Conservation (phyloP, 2,888 invertebrate species). For the Amiota minor region DNA sequence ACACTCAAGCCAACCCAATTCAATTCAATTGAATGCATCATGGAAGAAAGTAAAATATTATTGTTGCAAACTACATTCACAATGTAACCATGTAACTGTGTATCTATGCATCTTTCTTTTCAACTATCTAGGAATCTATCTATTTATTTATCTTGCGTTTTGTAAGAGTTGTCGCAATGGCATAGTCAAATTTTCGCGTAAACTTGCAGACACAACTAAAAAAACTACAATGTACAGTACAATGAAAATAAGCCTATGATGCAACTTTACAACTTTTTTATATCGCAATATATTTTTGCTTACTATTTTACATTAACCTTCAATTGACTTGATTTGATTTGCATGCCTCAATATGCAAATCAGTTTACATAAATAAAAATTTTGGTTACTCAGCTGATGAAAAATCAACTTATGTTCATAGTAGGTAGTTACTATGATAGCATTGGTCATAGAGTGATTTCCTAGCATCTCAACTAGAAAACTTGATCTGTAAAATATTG, state of each 20-base stretch:
- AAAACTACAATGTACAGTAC: conserved; percentile 10
- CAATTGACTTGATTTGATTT: conserved; percentile 21
- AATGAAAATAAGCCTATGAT: too few relatives aligned
- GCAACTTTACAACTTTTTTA: too few relatives aligned
- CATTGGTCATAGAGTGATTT: not conserved
- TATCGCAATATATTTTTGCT: not conserved
- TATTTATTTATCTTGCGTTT: not conserved
- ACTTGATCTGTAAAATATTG: too few relatives aligned
- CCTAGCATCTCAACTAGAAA: too few relatives aligned
- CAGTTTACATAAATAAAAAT: conserved; percentile 58
- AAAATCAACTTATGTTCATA: conserved; percentile 2
- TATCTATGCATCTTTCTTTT: too few relatives aligned
- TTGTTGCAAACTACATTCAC: too few relatives aligned
- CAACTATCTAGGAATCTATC: too few relatives aligned
- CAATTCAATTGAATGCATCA: not conserved
- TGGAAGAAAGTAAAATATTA: too few relatives aligned
- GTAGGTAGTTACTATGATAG: not conserved
- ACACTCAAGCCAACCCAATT: not conserved
- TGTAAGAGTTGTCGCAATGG: not conserved
- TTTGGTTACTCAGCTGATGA: conserved; percentile 7
- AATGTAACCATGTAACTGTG: too few relatives aligned
- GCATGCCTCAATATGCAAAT: conserved; percentile 57
- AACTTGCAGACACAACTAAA: conserved; percentile 18
- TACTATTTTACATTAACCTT: not conserved
- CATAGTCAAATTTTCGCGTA: conserved; percentile 16